phyloP scores from a whole-genome alignment of 1,140 invertebrate species.

The Trypoxylus dichotomus region DNA sequence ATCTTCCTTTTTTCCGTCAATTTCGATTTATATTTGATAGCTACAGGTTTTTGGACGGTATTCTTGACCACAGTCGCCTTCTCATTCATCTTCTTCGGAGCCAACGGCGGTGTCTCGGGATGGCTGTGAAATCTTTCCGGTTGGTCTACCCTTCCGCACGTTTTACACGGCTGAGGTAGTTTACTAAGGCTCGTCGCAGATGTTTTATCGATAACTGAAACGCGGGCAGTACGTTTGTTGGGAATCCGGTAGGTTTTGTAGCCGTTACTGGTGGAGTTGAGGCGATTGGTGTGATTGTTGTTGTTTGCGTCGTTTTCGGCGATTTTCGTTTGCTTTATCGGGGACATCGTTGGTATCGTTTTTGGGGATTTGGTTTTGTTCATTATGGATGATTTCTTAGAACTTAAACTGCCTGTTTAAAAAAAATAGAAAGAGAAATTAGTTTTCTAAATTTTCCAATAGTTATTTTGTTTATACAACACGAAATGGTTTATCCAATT shows the following conservation, averaged over 20 bases:
- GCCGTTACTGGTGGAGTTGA: conserved; percentile 19
- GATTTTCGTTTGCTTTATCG: neutral
- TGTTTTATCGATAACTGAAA: neutral
- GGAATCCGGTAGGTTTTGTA: neutral
- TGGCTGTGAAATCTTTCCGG: conserved; percentile 66
- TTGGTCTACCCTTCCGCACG: conserved; percentile 59
- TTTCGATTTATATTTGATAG: conserved; percentile 57
- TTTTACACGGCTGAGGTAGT: conserved; percentile 58
- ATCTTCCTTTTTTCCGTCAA: neutral
- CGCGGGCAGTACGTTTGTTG: neutral
- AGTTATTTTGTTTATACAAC: no score
- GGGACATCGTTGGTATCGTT: neutral
- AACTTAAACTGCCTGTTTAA: neutral
- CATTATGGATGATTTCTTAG: neutral
- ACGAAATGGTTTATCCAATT: no score
- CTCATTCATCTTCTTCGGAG: conserved; percentile 34
- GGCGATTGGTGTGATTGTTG: neutral
- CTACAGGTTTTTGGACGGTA: conserved; percentile 58
- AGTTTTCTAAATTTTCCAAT: no score
- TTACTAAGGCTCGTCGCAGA: conserved; percentile 36
- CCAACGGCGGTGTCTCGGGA: conserved; percentile 49
- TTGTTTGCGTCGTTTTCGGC: conserved; percentile 12
- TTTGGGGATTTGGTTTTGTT: conserved; percentile 28
- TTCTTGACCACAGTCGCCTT: conserved; percentile 45
- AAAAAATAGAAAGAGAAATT: neutral